phyloP scores from a whole-genome alignment of 2,113 vertebrate species.

The Candoia aspera region DNA sequence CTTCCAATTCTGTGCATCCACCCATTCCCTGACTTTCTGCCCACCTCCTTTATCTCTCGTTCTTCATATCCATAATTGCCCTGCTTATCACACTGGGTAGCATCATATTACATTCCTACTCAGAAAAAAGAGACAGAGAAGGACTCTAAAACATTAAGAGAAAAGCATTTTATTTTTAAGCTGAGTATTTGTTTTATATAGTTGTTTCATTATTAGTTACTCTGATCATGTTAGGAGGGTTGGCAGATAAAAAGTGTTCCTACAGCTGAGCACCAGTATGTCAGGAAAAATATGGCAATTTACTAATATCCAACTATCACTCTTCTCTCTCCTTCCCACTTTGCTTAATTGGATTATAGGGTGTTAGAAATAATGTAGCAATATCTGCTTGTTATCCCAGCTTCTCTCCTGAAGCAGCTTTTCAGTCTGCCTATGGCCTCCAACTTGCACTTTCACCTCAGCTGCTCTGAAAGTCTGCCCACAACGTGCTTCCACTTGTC shows the following conservation, averaged over 20 bases:
- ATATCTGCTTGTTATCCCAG: background rate
- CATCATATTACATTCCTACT: background rate
- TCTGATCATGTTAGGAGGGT: background rate
- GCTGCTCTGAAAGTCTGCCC: background rate
- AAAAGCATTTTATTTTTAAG: background rate
- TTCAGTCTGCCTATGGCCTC: background rate
- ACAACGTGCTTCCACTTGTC: slow-evolving; percentile 1
- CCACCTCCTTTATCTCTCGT: background rate
- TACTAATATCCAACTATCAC: background rate
- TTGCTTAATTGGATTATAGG: background rate
- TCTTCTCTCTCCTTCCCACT: background rate
- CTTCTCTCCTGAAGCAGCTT: background rate
- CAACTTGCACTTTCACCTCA: slow-evolving; percentile 22
- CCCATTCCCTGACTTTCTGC: background rate
- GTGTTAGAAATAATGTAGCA: background rate
- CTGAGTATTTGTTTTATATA: background rate
- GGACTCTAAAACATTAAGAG: too few species aligned
- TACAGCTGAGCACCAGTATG: background rate
- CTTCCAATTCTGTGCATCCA: background rate
- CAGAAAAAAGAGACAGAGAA: too few species aligned
- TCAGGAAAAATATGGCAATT: background rate
- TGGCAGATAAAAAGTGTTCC: background rate
- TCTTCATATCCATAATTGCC: background rate
- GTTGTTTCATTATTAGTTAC: background rate
- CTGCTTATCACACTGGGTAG: background rate